Percentiles rank a stretch among this genome's conserved stretches.
These are phyloP conservation scores for Dermolepida albohirtum DNA, from an alignment of 2,888 invertebrate species.

Conservation along the genomic window DNA sequence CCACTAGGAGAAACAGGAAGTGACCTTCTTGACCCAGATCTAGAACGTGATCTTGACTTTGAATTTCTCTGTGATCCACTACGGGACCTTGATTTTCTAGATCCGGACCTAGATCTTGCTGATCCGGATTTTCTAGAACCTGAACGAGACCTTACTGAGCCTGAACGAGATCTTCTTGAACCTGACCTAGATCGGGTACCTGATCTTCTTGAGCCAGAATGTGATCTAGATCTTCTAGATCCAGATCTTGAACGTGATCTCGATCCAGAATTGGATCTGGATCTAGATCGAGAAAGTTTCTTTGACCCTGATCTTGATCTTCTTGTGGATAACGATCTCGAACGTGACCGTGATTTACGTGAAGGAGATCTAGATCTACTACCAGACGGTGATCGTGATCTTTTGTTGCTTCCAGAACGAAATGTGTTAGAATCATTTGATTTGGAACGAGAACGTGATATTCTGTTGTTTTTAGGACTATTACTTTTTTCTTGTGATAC, in stretches of 20 bases:
- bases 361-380: slow-evolving; percentile 54
- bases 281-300: slow-evolving; percentile 47
- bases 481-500: slow-evolving; percentile 57
- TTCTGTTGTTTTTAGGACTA: slow-evolving; percentile 56
- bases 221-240: slow-evolving; percentile 33
- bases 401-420: slow-evolving; percentile 40
- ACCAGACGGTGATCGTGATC: slow-evolving; percentile 43
- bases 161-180: slow-evolving; percentile 46
- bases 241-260: slow-evolving; percentile 50
- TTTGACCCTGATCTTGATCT: slow-evolving; percentile 47
- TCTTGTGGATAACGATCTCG: slow-evolving; percentile 34
- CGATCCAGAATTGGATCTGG: slow-evolving; percentile 41
- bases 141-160: slow-evolving; percentile 54
- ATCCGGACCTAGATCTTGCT: slow-evolving; percentile 52
- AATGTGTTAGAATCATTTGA: slow-evolving; percentile 45
- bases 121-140: slow-evolving; percentile 54
- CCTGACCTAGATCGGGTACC: slow-evolving; percentile 55
- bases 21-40: slow-evolving; percentile 59
- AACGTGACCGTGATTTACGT: slow-evolving; percentile 46
- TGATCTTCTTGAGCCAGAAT: slow-evolving; percentile 23
- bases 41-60: slow-evolving; percentile 47
- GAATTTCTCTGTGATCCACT: slow-evolving; percentile 54
- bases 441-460: slow-evolving; percentile 57
- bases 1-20: slow-evolving; percentile 54
- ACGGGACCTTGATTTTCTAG: slow-evolving; percentile 57